Evolutionary conservation across 2,113 vertebrate species (phyloP), one percentile per base, ranked within the genome.

Genomic region (Brachirus orientalis): DNA sequence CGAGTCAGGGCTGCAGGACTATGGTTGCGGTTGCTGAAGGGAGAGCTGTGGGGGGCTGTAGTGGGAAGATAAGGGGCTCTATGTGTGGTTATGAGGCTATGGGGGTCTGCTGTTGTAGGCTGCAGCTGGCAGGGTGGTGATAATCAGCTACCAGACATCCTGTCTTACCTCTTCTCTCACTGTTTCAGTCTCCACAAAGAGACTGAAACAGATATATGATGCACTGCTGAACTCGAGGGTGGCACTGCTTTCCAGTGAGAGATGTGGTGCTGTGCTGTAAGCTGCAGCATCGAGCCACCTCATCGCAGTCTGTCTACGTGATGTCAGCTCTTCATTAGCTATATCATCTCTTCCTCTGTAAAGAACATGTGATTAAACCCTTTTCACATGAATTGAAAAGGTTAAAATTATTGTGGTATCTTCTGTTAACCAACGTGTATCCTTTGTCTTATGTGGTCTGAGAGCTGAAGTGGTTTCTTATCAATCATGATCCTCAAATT

Each of bases 31-130:
- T 77, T 63, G 75, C 82, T 83, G 75, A 75, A 77, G 82, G 80
- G 83, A 86, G 64, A 75, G 85, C 88, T 89, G 84, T 80, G 77
- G 84, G 88, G 88, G 82, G 75, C 86, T 89, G 90, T 18, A 72
- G 79, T 77, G 67, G 51, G 70, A 79, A 91, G 90, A 91, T 89
- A 91, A 90, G 84, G 72, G 71, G 55, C 69, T 86, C 80, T 75
- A 75, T 89, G 88, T 66, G 75, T 69, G 74, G 75, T 82, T 72
- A 35, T 79, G 70, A 75, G 72, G 69, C 74, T 63, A 28, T 20
- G 69, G 57, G 45, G 40, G 10, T 35, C 69, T 79, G 72, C 71
- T 82, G 81, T 79, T 75, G 52, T 66, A 66, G 80, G 56, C 77
- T 80, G 69, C 75, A 88, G 82, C 89, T 87, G 88, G 89, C 79